A percentile compares a stretch with the other conserved stretches of the same genome.
phyloP scores from a whole-genome alignment of 2,797 vertebrate species.

The Lerista edwardsae region DNA sequence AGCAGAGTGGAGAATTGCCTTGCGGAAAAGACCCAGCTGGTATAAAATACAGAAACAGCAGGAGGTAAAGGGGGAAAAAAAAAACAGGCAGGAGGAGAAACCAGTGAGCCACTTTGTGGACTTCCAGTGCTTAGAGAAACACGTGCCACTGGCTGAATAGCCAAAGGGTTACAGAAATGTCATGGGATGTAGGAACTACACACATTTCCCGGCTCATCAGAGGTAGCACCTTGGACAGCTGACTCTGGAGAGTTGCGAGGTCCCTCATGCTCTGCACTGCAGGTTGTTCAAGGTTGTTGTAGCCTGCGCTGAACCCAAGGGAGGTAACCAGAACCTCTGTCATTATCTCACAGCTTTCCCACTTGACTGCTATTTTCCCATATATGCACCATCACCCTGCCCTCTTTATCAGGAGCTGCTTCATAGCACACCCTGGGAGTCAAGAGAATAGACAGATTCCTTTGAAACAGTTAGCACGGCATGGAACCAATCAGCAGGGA shows the following conservation, averaged over 20 bases:
- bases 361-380: slow-evolving; percentile 51
- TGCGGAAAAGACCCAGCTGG: slow-evolving; percentile 65
- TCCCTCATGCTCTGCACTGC: slow-evolving; percentile 50
- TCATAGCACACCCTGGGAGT: slow-evolving; percentile 54
- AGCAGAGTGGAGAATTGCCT: slow-evolving; percentile 64
- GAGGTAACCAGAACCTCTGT: slow-evolving; percentile 54
- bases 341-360: slow-evolving; percentile 62
- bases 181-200: slow-evolving; percentile 26
- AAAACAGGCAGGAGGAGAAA: slow-evolving; percentile 58
- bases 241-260: slow-evolving; percentile 36
- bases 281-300: slow-evolving; percentile 36
- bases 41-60: slow-evolving; percentile 50
- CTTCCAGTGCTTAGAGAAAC: slow-evolving; percentile 47
- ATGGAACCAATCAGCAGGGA: slow-evolving; percentile 63
- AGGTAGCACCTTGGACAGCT: slow-evolving; percentile 49
- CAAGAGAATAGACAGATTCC: slow-evolving; percentile 44
- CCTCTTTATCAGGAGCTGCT: slow-evolving; percentile 56
- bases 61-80: slow-evolving; percentile 58
- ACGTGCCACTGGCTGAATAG: slow-evolving; percentile 20
- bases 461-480: slow-evolving; percentile 54
- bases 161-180: slow-evolving; percentile 16
- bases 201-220: slow-evolving; percentile 43
- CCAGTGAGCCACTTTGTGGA: slow-evolving; percentile 42
- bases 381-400: slow-evolving; percentile 48
- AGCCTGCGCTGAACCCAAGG: slow-evolving; percentile 28